Percentiles rank a stretch among this genome's conserved stretches.
Evolutionary conservation across 2,888 invertebrate genomes (phyloP).

Genomic region (Ectemnius lituratus): DNA sequence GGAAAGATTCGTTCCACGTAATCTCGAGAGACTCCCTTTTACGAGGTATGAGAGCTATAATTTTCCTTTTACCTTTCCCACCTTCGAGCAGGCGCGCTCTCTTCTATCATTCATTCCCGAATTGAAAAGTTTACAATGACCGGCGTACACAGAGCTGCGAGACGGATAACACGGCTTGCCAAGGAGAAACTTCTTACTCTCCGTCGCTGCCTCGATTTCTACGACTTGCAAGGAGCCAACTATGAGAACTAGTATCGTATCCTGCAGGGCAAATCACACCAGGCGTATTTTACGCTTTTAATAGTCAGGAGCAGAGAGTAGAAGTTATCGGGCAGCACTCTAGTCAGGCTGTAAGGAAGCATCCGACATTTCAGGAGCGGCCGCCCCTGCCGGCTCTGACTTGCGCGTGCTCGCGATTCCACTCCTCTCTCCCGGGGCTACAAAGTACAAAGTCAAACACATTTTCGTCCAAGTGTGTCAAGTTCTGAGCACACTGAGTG

Average conservation of each 20-base stretch:
- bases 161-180: neutral
- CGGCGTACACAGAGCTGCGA: conserved; percentile 13
- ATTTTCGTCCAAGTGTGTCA: conserved; percentile 7
- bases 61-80: conserved; percentile 12
- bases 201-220: neutral
- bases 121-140: conserved; percentile 46
- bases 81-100: conserved; percentile 15
- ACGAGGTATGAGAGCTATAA: conserved; percentile 23
- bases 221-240: neutral
- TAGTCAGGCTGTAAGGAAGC: conserved; percentile 1
- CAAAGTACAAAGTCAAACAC: conserved; percentile 7
- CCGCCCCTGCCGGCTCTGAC: neutral
- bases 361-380: neutral
- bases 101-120: conserved; percentile 30
- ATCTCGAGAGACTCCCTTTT: conserved; percentile 32
- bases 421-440: neutral
- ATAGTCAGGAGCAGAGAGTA: neutral
- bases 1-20: conserved; percentile 41
- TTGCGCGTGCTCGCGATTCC: neutral
- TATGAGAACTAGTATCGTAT: no score
- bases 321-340: neutral
- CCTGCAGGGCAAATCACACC: no score
- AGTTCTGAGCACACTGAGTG: conserved; percentile 6
- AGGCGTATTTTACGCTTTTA: no score
- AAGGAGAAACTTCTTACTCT: conserved; percentile 3